Percentiles rank a stretch among this genome's conserved stretches.
Evolutionary conservation across 1,140 invertebrate genomes (phyloP).

Genomic region (Brachionus rubens): DNA sequence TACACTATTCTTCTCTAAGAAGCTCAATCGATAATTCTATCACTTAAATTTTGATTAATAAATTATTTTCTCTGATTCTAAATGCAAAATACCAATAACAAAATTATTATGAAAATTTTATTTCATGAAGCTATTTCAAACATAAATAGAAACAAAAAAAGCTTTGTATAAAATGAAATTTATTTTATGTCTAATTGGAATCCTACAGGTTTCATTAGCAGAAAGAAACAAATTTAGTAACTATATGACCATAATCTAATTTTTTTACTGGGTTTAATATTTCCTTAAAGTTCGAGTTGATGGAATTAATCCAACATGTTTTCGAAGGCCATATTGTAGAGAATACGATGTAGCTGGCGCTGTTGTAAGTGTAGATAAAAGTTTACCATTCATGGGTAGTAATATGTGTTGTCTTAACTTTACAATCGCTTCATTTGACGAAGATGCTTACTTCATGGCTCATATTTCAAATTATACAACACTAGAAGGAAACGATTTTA

Average conservation of each 20-base stretch:
- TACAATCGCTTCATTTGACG: not conserved
- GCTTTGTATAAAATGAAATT: too few relatives aligned
- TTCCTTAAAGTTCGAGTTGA: conserved; percentile 13
- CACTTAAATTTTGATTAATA: too few relatives aligned
- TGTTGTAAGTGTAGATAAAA: conserved; percentile 23
- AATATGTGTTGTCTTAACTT: conserved; percentile 24
- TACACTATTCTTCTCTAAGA: too few relatives aligned
- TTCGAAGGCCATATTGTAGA: not conserved
- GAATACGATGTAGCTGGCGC: conserved; percentile 8
- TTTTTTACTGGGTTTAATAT: not conserved
- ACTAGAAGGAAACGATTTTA: conserved; percentile 15
- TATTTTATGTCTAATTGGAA: too few relatives aligned
- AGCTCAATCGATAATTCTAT: too few relatives aligned
- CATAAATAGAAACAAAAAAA: too few relatives aligned
- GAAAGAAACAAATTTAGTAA: not conserved
- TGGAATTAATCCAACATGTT: conserved; percentile 27
- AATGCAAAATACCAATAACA: too few relatives aligned
- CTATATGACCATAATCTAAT: too few relatives aligned
- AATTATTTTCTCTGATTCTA: too few relatives aligned
- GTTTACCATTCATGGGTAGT: conserved; percentile 9
- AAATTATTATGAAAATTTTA: too few relatives aligned
- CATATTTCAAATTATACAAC: not conserved
- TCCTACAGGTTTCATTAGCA: not conserved
- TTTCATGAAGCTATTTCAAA: too few relatives aligned
- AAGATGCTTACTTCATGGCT: conserved; percentile 9